phyloP scores from a whole-genome alignment of 2,888 invertebrate species.

The Eristalis tenax region DNA sequence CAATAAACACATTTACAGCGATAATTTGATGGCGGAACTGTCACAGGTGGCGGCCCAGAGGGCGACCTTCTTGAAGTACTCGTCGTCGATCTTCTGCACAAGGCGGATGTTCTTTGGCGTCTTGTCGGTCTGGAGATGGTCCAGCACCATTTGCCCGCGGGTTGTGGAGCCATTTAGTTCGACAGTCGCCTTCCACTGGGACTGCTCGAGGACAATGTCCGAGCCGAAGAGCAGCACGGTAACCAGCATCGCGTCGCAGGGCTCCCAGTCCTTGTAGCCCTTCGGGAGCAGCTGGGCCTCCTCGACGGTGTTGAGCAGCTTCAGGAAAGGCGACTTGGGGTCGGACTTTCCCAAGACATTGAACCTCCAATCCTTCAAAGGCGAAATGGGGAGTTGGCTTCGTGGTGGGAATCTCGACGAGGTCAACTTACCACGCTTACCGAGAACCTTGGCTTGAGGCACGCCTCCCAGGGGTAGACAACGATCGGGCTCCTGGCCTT shows the following conservation, averaged over 20 bases:
- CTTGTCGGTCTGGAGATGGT: constrained; percentile 81
- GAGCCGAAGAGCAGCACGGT: constrained; percentile 81
- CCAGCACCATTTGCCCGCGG: constrained; percentile 86
- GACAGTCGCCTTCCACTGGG: constrained; percentile 82
- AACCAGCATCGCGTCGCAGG: constrained; percentile 83
- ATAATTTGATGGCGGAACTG: constrained; percentile 71
- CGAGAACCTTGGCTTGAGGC: constrained; percentile 78
- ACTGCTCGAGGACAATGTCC: constrained; percentile 77
- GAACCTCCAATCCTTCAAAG: constrained; percentile 81
- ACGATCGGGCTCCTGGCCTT: constrained; percentile 83
- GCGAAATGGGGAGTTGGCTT: constrained; percentile 77
- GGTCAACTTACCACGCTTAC: constrained; percentile 77
- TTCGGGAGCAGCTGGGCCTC: constrained; percentile 75
- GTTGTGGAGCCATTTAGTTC: constrained; percentile 84
- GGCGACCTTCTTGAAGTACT: constrained; percentile 82
- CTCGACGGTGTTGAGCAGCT: constrained; percentile 83
- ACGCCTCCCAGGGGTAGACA: constrained; percentile 88
- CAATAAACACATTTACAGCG: neutral
- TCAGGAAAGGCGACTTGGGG: constrained; percentile 76
- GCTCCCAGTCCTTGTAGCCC: constrained; percentile 76
- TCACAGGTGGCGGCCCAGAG: constrained; percentile 79
- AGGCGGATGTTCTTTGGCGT: constrained; percentile 77
- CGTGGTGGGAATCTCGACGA: no score
- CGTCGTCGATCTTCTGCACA: constrained; percentile 81
- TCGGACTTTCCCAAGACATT: constrained; percentile 80